Conservation (phyloP, 2,888 invertebrate genomes). For the Hydropsyche betteni region DNA sequence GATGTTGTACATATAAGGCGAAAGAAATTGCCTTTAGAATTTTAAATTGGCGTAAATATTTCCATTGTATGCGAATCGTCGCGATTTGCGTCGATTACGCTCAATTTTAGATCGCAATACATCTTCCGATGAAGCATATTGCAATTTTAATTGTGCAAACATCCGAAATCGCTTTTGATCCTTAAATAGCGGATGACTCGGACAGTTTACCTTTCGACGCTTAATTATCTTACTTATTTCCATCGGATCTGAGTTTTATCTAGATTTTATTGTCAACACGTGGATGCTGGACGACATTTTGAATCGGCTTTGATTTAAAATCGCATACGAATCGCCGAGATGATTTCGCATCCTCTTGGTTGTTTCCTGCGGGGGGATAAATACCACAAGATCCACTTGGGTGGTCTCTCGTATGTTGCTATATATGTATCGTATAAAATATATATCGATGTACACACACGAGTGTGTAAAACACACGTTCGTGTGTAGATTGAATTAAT, state of each 20-base stretch:
- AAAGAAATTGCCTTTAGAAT: slow-evolving; percentile 49
- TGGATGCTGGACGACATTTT: slow-evolving; percentile 27
- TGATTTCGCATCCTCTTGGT: slow-evolving; percentile 38
- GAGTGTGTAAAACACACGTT: slow-evolving; percentile 3
- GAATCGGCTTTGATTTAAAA: slow-evolving; percentile 28
- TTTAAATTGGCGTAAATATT: slow-evolving; percentile 47
- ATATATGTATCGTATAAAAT: neutral
- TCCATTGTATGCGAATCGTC: slow-evolving; percentile 41
- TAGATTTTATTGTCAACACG: slow-evolving; percentile 20
- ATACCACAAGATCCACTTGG: slow-evolving; percentile 36
- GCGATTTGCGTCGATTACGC: slow-evolving; percentile 21
- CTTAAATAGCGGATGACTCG: neutral
- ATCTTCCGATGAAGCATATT: neutral
- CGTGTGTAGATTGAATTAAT: slow-evolving; percentile 2
- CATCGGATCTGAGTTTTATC: neutral
- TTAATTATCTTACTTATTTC: slow-evolving; percentile 10
- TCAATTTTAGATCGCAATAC: slow-evolving; percentile 22
- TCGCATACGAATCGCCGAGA: slow-evolving; percentile 33
- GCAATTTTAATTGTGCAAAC: neutral
- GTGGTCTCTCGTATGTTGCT: slow-evolving; percentile 35
- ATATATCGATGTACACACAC: neutral
- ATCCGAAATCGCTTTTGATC: neutral
- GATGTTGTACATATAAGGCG: slow-evolving; percentile 47
- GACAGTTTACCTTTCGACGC: slow-evolving; percentile 6
- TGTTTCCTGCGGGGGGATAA: slow-evolving; percentile 32